Percentiles rank a stretch among this genome's conserved stretches.
These are phyloP conservation scores for Lycopodina hypogea DNA, from an alignment of 37 sponge, comb jelly and placozoan genomes.

Conservation along the genomic window DNA sequence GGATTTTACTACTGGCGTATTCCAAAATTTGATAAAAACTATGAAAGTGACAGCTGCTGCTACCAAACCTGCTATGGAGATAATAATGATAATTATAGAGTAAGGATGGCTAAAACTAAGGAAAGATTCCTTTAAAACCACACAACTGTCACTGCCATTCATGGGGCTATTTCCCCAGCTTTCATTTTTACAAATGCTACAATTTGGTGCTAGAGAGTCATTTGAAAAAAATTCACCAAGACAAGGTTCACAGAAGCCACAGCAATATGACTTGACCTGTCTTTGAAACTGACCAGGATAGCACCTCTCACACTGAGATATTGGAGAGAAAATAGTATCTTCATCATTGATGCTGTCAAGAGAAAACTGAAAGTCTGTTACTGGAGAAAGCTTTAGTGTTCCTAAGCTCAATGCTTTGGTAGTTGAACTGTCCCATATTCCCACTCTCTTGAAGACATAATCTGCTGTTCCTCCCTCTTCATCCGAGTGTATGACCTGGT, in stretches of 20 bases:
- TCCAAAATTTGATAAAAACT: conserved; percentile 45
- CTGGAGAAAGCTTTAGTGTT: background rate
- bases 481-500: conserved; percentile 13
- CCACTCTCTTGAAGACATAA: conserved; percentile 27
- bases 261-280: conserved; percentile 39
- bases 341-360: background rate
- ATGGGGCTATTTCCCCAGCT: conserved; percentile 68
- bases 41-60: conserved; percentile 16
- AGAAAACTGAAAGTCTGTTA: conserved; percentile 50
- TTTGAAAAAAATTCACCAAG: conserved; percentile 42
- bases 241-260: conserved; percentile 73
- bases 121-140: conserved; percentile 12
- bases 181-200: conserved; percentile 50
- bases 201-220: conserved; percentile 6
- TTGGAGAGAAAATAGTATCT: background rate
- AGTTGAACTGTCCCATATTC: conserved; percentile 40
- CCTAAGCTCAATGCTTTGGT: background rate
- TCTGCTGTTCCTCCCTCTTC: background rate
- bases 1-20: conserved; percentile 72
- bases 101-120: conserved; percentile 29
- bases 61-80: conserved; percentile 49
- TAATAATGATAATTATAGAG: conserved; percentile 37
- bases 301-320: conserved; percentile 63
- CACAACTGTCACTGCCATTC: conserved; percentile 50
- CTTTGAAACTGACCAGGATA: conserved; percentile 34